Evolutionary conservation across 2,113 vertebrate genomes (phyloP), one percentile per base, ranked within the genome.

Genomic region (Hiodon tergisus): DNA sequence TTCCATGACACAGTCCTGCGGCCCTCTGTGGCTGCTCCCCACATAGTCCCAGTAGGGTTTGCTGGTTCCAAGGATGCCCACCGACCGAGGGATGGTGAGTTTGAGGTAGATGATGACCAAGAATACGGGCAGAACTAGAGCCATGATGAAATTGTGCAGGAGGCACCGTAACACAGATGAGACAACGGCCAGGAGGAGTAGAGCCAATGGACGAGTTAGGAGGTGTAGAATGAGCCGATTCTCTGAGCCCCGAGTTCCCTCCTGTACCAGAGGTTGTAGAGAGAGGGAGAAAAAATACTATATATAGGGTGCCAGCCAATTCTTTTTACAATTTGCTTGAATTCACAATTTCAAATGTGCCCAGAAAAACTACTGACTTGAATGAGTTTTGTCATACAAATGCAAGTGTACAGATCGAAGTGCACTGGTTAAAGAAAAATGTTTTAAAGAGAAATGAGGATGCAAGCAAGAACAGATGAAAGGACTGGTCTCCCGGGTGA

Each of bases 191-290:
- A 95, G 81, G 57, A 93, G 79, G 74, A 94, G 5, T 77, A 95
- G 88, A 59, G 91, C 91, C 0, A 93, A 84, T 0, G 94, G 94
- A 14, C 93, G 90, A 0, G 93, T 96, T 74, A 96, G 85, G 16
- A 93, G 87, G 63, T 95, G 91, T 9, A 96, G 89, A 77, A 94
- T 90, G 80, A 96, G 89, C 0, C 94, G 93, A 86, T 94, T 96
- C 69, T 96, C 94, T 0, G 88, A 92, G 75, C 94, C 94, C 82
- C 93, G 91, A 8, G 92, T 91, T 10, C 92, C 92, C 67, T 94
- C 94, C 94, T 95, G 86, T 1, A 31, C 31, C 31, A 31, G 31
- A 31, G 31, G 31, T 31, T 31, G 31, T 31, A 31, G 47, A 77
- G 51, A 76, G 10, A 79, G 70, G 46, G 60, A 55, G 54, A 57